A percentile compares a stretch with the other conserved stretches of the same genome.
Evolutionary conservation across 2,113 vertebrate species (phyloP).

Genomic region (Megaceryle maxima): DNA sequence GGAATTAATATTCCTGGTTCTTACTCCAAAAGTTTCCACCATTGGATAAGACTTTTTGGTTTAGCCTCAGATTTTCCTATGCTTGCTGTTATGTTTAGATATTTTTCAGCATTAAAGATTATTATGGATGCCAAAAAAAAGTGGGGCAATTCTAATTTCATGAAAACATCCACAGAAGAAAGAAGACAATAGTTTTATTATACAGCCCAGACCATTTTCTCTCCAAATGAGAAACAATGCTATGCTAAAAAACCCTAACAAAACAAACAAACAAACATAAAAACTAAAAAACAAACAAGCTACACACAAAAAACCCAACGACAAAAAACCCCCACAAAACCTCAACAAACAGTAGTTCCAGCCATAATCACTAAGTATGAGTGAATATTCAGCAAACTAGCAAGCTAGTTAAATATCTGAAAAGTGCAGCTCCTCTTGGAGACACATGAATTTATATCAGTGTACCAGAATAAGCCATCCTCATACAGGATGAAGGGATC

Average conservation of each 20-base stretch:
- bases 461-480: neutral
- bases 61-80: neutral
- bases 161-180: neutral
- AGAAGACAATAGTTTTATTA: neutral
- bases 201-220: neutral
- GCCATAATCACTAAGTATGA: neutral
- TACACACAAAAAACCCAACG: too few species aligned
- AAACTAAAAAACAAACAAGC: neutral
- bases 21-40: neutral
- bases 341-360: neutral
- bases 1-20: neutral
- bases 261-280: too few species aligned
- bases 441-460: neutral
- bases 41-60: neutral
- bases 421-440: neutral
- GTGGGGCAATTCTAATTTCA: neutral
- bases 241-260: neutral
- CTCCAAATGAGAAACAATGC: neutral
- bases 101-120: neutral
- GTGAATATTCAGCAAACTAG: neutral
- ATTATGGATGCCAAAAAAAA: neutral
- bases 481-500: neutral
- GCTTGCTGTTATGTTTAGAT: neutral
- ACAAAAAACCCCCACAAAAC: too few species aligned
- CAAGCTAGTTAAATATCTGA: neutral